These are phyloP conservation scores for Portunus trituberculatus DNA, from an alignment of 1,140 invertebrate genomes.

Conservation along the genomic window DNA sequence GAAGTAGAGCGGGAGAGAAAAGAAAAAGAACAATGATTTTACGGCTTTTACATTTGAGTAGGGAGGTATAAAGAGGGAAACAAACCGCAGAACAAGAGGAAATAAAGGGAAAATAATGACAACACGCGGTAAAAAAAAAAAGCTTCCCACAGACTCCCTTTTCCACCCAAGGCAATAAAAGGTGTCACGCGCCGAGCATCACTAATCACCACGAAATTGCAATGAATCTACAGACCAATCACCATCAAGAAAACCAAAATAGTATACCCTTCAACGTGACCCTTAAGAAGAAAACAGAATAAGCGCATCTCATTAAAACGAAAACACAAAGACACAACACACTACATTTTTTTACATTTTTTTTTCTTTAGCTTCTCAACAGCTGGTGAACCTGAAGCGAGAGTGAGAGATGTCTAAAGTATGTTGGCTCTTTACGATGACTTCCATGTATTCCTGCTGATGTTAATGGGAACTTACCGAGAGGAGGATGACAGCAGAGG, in stretches of 20 bases:
- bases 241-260: background rate
- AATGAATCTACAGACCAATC: too few relatives aligned
- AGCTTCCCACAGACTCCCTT: too few relatives aligned
- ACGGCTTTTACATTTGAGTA: too few relatives aligned
- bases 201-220: too few relatives aligned
- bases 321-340: background rate
- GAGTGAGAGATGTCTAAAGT: background rate
- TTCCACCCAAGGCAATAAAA: too few relatives aligned
- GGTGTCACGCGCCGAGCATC: too few relatives aligned
- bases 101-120: background rate
- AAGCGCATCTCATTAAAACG: background rate
- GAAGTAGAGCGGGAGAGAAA: too few relatives aligned
- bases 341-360: background rate
- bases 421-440: background rate
- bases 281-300: background rate
- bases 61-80: background rate
- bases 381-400: background rate
- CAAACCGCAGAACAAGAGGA: background rate
- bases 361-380: background rate
- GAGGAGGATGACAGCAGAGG: background rate
- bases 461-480: conserved; percentile 4
- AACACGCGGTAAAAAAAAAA: background rate
- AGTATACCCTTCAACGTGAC: background rate
- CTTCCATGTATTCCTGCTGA: background rate
- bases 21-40: too few relatives aligned